A percentile compares a stretch with the other conserved stretches of the same genome.
Evolutionary conservation across 2,888 invertebrate species (phyloP).

Genomic region (Metacarcinus magister): DNA sequence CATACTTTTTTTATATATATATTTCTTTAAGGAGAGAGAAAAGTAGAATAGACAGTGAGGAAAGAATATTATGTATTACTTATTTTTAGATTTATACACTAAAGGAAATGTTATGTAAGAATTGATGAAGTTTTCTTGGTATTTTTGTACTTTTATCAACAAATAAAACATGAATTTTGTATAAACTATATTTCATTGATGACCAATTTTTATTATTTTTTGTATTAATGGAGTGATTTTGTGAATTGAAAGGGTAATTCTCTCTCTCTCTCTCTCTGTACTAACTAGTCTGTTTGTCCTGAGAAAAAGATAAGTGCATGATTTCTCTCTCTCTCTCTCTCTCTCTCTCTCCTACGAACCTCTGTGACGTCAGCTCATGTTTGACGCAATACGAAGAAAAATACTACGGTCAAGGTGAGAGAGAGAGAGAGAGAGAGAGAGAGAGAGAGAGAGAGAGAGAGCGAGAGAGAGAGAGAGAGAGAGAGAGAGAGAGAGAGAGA

Average conservation of each 20-base stretch:
- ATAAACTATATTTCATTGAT: not conserved
- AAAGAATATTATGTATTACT: not conserved
- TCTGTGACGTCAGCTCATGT: no score
- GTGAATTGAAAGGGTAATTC: no score
- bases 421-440: no score
- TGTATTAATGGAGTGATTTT: not conserved
- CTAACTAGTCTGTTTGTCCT: not conserved
- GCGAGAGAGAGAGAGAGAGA: not conserved
- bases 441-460: conserved; percentile 21
- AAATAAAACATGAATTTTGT: not conserved
- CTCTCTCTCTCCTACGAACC: not conserved
- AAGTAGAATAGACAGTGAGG: not conserved
- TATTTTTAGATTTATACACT: not conserved
- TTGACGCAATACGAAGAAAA: no score
- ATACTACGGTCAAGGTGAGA: no score
- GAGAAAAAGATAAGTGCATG: not conserved
- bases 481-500: not conserved
- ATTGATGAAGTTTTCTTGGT: not conserved
- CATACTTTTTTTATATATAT: no score
- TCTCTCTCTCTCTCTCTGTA: no score
- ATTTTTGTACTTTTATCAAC: not conserved
- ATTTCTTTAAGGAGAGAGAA: not conserved
- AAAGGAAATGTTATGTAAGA: not conserved
- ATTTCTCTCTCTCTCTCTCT: not conserved
- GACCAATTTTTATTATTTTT: not conserved